phyloP scores from a whole-genome alignment of 2,113 vertebrate species.

The Ciconia boyciana region DNA sequence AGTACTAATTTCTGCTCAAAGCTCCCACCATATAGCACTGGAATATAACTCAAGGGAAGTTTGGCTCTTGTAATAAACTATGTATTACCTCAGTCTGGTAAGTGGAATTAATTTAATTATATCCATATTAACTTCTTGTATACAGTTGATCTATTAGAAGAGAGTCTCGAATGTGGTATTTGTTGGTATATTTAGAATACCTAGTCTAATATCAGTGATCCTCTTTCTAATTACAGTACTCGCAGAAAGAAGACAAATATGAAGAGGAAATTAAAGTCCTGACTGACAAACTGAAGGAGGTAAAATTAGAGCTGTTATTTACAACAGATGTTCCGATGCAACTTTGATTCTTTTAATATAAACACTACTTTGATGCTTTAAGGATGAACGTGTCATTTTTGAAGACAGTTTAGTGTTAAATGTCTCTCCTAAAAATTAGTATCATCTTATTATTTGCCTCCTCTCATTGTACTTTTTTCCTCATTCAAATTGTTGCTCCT shows the following conservation, averaged over 20 bases:
- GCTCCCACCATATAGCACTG: background rate
- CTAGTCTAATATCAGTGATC: slow-evolving; percentile 40
- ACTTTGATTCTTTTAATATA: background rate
- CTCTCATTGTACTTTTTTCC: background rate
- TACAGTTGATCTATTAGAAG: background rate
- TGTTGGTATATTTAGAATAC: background rate
- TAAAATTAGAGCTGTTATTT: slow-evolving; percentile 49
- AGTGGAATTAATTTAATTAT: background rate
- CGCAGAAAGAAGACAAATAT: slow-evolving; percentile 98
- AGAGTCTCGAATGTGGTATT: rapidly evolving
- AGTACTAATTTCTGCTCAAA: background rate
- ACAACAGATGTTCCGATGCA: background rate
- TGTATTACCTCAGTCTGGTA: background rate
- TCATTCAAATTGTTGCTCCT: background rate
- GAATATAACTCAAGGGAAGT: background rate
- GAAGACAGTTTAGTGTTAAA: background rate
- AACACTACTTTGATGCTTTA: background rate
- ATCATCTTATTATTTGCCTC: background rate
- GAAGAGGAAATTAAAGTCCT: slow-evolving; percentile 99
- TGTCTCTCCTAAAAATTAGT: background rate
- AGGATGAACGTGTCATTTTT: background rate
- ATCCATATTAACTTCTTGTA: background rate
- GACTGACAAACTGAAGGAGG: slow-evolving; percentile 99
- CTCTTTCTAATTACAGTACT: slow-evolving; percentile 87
- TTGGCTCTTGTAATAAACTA: background rate